phyloP scores from a whole-genome alignment of 2,113 vertebrate species.

The Macrotus californicus region DNA sequence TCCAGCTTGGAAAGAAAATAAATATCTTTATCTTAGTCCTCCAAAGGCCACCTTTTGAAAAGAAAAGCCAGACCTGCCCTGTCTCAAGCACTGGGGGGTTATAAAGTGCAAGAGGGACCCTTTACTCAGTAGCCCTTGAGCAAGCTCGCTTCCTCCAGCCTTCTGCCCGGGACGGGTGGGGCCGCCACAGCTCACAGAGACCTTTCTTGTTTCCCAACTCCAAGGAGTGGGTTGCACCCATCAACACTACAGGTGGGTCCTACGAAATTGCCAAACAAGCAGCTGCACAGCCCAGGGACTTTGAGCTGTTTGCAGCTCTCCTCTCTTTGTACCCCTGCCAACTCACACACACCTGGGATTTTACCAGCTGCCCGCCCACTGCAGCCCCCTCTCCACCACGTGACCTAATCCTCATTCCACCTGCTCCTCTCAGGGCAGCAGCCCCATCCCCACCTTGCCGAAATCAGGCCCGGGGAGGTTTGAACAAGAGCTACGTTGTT shows the following conservation, averaged over 20 bases:
- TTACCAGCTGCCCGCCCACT: constrained; percentile 58
- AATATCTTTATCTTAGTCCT: not conserved
- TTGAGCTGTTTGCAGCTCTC: constrained; percentile 46
- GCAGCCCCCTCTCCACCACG: not conserved
- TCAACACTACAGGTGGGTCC: constrained; percentile 60
- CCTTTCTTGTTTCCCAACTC: constrained; percentile 16
- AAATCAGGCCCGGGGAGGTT: constrained; percentile 21
- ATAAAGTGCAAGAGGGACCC: too few species aligned
- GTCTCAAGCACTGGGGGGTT: not conserved
- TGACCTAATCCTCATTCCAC: constrained; percentile 46
- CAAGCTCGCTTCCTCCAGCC: not conserved
- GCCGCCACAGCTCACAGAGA: not conserved
- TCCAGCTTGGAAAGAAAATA: not conserved
- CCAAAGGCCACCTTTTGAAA: not conserved
- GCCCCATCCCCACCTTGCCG: constrained; percentile 6
- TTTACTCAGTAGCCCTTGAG: not conserved
- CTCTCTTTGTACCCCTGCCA: constrained; percentile 66
- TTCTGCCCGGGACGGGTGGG: not conserved
- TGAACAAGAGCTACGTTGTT: constrained; percentile 7
- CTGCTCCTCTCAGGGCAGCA: constrained; percentile 30
- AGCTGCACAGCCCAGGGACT: constrained; percentile 73
- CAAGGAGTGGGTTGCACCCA: not conserved
- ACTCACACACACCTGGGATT: constrained; percentile 67
- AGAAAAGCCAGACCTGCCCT: not conserved
- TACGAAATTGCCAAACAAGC: constrained; percentile 35